Evolutionary conservation across 2,113 vertebrate genomes (phyloP).

Genomic region (Campylomormyrus numenius): DNA sequence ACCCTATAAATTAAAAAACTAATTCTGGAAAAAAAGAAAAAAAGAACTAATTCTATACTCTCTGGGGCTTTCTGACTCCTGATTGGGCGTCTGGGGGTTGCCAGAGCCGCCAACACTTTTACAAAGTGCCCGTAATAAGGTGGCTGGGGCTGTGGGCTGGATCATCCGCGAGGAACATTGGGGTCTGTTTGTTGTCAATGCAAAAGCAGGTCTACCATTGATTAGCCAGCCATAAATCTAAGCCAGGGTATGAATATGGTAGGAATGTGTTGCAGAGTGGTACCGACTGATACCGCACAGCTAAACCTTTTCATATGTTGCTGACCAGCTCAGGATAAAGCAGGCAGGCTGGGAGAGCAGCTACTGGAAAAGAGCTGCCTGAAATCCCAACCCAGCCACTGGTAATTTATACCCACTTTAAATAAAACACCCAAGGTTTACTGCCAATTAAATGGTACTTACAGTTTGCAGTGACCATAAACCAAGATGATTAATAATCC

Average conservation of each 20-base stretch:
- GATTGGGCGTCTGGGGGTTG: slow-evolving; percentile 72
- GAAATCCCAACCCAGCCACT: slow-evolving; percentile 72
- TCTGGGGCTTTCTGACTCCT: slow-evolving; percentile 82
- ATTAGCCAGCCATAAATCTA: slow-evolving; percentile 68
- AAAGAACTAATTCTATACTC: slow-evolving; percentile 79
- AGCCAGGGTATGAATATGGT: slow-evolving; percentile 50
- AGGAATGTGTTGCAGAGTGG: slow-evolving; percentile 64
- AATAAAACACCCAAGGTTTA: slow-evolving; percentile 82
- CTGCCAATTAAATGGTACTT: slow-evolving; percentile 91
- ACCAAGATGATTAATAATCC: slow-evolving; percentile 37
- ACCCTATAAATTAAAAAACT: slow-evolving; percentile 86
- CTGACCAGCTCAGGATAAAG: slow-evolving; percentile 67
- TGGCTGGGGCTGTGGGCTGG: slow-evolving; percentile 45
- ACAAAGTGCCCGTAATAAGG: slow-evolving; percentile 97
- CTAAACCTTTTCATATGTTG: slow-evolving; percentile 64
- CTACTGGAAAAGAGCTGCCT: slow-evolving; percentile 48
- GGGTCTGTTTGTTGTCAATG: slow-evolving; percentile 40
- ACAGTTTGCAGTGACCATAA: slow-evolving; percentile 66
- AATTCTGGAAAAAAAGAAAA: slow-evolving; percentile 68
- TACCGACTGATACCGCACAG: slow-evolving; percentile 79
- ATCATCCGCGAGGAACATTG: too few species aligned
- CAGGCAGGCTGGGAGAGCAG: slow-evolving; percentile 50
- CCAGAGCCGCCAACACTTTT: slow-evolving; percentile 86
- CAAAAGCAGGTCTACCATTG: slow-evolving; percentile 32
- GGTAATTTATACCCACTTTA: slow-evolving; percentile 75